Percentiles rank a stretch among this genome's conserved stretches.
Conservation (phyloP, 2,888 invertebrate species). For the Quadroppia sp. region DNA sequence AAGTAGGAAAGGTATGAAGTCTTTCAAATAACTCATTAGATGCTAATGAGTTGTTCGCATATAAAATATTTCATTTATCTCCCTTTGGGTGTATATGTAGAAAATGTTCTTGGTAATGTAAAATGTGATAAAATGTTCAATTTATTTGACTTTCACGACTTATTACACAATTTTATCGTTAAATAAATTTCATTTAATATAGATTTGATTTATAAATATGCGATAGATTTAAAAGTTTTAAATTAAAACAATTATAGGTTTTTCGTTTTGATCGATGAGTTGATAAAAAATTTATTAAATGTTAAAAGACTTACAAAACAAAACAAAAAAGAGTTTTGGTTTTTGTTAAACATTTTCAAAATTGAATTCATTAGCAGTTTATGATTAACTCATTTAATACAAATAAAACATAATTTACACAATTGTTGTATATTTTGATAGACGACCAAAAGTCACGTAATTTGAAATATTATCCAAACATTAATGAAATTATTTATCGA, state of each 20-base stretch:
- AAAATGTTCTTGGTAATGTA: too few relatives aligned
- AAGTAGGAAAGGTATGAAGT: conserved; percentile 64
- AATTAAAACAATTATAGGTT: too few relatives aligned
- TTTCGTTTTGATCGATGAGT: neutral
- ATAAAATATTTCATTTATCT: too few relatives aligned
- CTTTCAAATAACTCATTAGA: neutral
- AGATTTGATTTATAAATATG: too few relatives aligned
- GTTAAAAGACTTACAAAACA: neutral
- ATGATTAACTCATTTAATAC: conserved; percentile 27
- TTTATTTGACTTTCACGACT: too few relatives aligned
- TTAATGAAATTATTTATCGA: conserved; percentile 15
- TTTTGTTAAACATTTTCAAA: neutral
- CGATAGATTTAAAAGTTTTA: too few relatives aligned
- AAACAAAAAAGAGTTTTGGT: neutral
- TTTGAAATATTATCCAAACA: neutral
- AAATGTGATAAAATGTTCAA: too few relatives aligned
- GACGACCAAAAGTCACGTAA: conserved; percentile 18
- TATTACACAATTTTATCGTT: too few relatives aligned
- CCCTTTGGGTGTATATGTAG: too few relatives aligned
- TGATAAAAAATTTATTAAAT: neutral
- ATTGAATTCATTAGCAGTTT: neutral
- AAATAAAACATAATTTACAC: conserved; percentile 1
- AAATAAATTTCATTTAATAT: too few relatives aligned
- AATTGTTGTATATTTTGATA: conserved; percentile 9
- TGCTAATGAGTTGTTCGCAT: too few relatives aligned